Evolutionary conservation across 2,113 vertebrate species (phyloP).

Genomic region (Acanthochromis polyacanthus): DNA sequence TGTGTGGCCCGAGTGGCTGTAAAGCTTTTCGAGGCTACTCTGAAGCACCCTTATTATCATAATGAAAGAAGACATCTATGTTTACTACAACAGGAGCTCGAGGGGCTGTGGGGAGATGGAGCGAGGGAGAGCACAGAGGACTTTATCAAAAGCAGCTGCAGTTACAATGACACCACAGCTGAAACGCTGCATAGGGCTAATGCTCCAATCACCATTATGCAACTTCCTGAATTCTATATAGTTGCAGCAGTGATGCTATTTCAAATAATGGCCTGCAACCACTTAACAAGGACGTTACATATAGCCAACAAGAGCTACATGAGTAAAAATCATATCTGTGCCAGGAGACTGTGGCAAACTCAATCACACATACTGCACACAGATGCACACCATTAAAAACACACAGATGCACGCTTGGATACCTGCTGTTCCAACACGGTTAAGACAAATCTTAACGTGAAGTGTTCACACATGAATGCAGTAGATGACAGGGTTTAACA

Average conservation of each 20-base stretch:
- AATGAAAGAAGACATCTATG: constrained; percentile 65
- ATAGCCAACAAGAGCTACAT: constrained; percentile 21
- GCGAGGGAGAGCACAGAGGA: constrained; percentile 47
- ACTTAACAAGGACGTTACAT: constrained; percentile 22
- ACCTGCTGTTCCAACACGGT: constrained; percentile 19
- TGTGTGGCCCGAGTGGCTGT: constrained; percentile 17
- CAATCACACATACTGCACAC: constrained; percentile 25
- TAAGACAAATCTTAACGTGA: constrained; percentile 46
- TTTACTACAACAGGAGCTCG: constrained; percentile 63
- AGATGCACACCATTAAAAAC: neutral
- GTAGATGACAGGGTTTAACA: constrained; percentile 48
- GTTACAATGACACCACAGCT: constrained; percentile 28
- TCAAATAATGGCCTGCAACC: neutral
- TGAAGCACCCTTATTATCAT: constrained; percentile 61
- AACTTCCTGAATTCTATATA: constrained; percentile 20
- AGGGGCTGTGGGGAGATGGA: constrained; percentile 43
- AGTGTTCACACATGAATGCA: constrained; percentile 49
- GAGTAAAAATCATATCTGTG: neutral
- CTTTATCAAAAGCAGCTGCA: constrained; percentile 55
- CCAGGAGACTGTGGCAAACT: neutral
- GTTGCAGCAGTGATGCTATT: constrained; percentile 7
- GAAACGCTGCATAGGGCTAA: constrained; percentile 16
- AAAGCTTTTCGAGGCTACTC: constrained; percentile 43
- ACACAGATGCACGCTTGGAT: constrained; percentile 19
- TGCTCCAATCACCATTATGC: constrained; percentile 21